These are phyloP conservation scores for Apis laboriosa DNA, from an alignment of 1,140 invertebrate genomes.

Conservation along the genomic window DNA sequence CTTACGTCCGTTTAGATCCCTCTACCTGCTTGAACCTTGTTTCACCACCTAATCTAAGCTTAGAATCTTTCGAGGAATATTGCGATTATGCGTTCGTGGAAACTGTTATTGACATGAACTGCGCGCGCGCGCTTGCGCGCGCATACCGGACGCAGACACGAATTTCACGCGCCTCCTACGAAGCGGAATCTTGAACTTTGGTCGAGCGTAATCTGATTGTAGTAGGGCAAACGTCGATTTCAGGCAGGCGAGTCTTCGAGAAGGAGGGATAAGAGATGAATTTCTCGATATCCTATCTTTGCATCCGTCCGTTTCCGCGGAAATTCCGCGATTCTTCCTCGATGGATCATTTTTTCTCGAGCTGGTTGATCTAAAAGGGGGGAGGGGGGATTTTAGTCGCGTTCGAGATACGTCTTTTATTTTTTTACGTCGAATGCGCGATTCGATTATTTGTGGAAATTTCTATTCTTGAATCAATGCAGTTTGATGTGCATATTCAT, in stretches of 20 bases:
- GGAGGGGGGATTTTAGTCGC: too few relatives aligned
- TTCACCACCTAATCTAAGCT: slow-evolving; percentile 12
- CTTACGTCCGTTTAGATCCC: slow-evolving; percentile 59
- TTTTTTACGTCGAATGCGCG: too few relatives aligned
- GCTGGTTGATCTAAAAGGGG: too few relatives aligned
- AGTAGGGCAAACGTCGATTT: neutral
- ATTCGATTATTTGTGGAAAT: too few relatives aligned
- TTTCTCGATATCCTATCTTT: neutral
- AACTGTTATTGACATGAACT: slow-evolving; percentile 47
- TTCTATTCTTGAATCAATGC: too few relatives aligned
- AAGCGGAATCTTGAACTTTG: neutral
- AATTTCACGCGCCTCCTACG: too few relatives aligned
- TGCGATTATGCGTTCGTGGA: slow-evolving; percentile 44
- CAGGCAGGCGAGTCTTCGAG: neutral
- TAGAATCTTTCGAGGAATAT: slow-evolving; percentile 40
- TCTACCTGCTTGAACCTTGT: slow-evolving; percentile 43
- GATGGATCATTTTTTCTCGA: neutral
- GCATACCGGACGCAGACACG: too few relatives aligned
- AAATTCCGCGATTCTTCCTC: neutral
- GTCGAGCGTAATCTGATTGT: slow-evolving; percentile 1
- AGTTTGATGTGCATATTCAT: too few relatives aligned
- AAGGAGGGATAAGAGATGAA: neutral
- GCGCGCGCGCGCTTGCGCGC: neutral
- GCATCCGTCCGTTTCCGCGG: neutral
- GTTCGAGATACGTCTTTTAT: too few relatives aligned